Base-by-base conservation (phyloP, 2,888 invertebrate species). In the Tiliacea aurago region DNA sequence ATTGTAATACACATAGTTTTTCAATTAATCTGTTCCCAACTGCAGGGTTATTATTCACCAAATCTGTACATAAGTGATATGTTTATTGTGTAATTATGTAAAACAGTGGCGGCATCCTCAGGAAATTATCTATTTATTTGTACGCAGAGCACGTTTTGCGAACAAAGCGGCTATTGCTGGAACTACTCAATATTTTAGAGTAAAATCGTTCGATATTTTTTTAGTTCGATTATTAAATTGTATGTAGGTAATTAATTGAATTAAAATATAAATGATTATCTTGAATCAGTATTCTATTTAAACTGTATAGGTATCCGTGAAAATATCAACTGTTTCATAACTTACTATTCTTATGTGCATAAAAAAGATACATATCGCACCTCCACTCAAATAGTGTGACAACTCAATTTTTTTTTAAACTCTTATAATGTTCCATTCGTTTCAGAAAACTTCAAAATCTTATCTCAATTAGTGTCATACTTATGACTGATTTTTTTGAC, bases 41-140 rank as follows among this genome's bases (percentile, higher is more conserved):
- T 66, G 69, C 65, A 70, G 33, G 55, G 51, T 68, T 56, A 51
- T 65, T 63, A 56, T 84, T 69, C 55, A 20, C 63, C 13, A 59
- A 80, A 81, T 73, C 63, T 73, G 55, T 47, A 33, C 10, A 15
- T 51, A 74, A 72, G 47, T 72, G 69, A 85, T 72, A 76, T 74
- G 56, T 83, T 85, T 76, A 85, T 73, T 55, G 61, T 62, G 33
- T 69, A 71, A 80, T 85, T 83, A 83, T 85, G 84, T 80, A 71
- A 83, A 85, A 75, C 66, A 18, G 58, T 62, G 65, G 76, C 68
- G 70, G 80, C 41, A 13, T 58, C 20, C 66, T 71, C 69, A 43
- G 69, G 55, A 80, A 85, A 73, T 80, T 70, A 83, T 77, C 72
- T 78, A 64, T 65, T 81, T 74, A 72, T 77, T 53, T 70, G 70